phyloP scores from a whole-genome alignment of 1,140 invertebrate genomes.

The Cyrtorhinus lividipennis region DNA sequence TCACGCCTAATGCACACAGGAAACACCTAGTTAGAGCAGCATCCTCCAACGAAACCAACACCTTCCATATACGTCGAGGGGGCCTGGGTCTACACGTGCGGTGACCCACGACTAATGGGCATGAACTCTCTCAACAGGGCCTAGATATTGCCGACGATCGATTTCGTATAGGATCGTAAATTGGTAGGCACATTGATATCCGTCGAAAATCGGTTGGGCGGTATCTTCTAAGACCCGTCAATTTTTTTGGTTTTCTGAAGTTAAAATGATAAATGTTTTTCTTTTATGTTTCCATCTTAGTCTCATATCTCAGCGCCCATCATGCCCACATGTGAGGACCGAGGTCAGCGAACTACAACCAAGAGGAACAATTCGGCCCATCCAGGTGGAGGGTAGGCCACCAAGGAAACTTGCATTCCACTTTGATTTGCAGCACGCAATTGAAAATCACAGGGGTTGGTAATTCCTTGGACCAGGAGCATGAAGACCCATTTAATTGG shows the following conservation, averaged over 20 bases:
- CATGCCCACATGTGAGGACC: background rate
- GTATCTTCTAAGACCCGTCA: too few relatives aligned
- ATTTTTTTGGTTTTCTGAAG: too few relatives aligned
- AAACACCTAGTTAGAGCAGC: background rate
- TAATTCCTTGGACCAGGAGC: too few relatives aligned
- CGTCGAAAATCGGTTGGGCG: background rate
- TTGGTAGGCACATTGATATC: background rate
- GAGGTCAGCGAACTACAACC: too few relatives aligned
- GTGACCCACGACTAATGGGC: background rate
- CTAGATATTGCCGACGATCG: background rate
- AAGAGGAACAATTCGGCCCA: too few relatives aligned
- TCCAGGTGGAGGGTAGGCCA: too few relatives aligned
- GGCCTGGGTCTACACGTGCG: background rate
- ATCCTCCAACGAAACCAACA: background rate
- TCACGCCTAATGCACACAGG: background rate
- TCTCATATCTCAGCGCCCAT: background rate
- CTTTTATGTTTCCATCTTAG: background rate
- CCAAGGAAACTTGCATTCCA: too few relatives aligned
- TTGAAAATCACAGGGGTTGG: too few relatives aligned
- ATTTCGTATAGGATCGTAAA: background rate
- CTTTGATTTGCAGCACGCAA: too few relatives aligned
- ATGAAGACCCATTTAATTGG: too few relatives aligned
- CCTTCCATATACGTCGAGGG: constrained; percentile 1
- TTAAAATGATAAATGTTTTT: too few relatives aligned
- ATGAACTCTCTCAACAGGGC: background rate